These are phyloP conservation scores for Phocoena phocoena DNA, from an alignment of 2,113 vertebrate species.

Conservation along the genomic window DNA sequence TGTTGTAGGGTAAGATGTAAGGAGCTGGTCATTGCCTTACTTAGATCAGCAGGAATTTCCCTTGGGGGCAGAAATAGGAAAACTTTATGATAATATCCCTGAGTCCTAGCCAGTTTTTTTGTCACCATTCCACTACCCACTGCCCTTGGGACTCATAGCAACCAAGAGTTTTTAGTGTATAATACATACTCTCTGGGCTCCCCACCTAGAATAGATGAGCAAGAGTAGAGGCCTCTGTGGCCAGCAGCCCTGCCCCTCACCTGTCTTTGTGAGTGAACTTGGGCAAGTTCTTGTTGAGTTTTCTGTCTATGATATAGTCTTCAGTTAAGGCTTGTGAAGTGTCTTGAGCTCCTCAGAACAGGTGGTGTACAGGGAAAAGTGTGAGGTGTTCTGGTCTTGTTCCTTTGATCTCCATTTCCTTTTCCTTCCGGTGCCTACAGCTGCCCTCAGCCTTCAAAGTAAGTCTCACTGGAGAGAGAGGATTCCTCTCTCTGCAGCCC, in stretches of 20 bases:
- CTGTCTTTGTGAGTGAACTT: neutral
- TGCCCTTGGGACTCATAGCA: neutral
- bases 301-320: neutral
- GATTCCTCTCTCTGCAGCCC: neutral
- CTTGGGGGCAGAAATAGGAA: conserved; percentile 4
- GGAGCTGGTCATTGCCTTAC: neutral
- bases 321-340: neutral
- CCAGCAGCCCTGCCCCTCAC: neutral
- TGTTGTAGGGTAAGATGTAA: conserved; percentile 10
- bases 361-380: neutral
- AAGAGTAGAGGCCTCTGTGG: neutral
- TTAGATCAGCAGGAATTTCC: conserved; percentile 47
- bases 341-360: conserved; percentile 36
- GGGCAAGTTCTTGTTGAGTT: neutral
- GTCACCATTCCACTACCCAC: conserved; percentile 10
- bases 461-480: neutral
- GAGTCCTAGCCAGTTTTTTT: neutral
- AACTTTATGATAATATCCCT: neutral
- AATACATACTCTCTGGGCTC: neutral
- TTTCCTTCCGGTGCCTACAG: conserved; percentile 30
- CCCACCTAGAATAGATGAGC: neutral
- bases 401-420: conserved; percentile 48
- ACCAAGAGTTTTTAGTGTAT: neutral
- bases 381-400: neutral
- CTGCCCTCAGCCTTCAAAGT: conserved; percentile 53